A percentile compares a stretch with the other conserved stretches of the same genome.
phyloP scores from a whole-genome alignment of 2,797 vertebrate species.

The Rhabdomys pumilio region DNA sequence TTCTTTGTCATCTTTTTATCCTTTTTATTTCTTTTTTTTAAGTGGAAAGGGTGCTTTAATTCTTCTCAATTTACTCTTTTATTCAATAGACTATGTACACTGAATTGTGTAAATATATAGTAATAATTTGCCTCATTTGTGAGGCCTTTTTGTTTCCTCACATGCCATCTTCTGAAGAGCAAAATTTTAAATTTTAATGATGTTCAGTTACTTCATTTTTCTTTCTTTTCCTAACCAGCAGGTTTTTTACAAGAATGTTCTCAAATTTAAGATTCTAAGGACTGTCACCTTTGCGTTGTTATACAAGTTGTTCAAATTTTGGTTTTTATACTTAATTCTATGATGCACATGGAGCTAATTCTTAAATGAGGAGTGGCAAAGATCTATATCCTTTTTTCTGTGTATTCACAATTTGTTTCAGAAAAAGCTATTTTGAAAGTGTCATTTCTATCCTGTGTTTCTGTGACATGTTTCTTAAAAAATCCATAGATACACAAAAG shows the following conservation, averaged over 20 bases:
- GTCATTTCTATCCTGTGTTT: conserved; percentile 21
- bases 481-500: background rate
- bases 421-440: background rate
- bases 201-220: background rate
- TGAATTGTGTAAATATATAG: background rate
- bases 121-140: background rate
- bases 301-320: background rate
- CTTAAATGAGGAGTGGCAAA: background rate
- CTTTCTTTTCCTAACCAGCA: background rate
- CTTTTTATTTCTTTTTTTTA: background rate
- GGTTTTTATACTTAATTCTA: background rate
- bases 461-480: conserved; percentile 13
- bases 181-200: conserved; percentile 14
- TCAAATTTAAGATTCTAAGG: background rate
- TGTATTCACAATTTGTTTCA: conserved; percentile 2
- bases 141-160: background rate
- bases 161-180: background rate
- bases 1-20: no score
- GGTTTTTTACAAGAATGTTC: background rate
- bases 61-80: background rate
- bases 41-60: background rate
- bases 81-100: background rate
- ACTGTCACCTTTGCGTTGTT: background rate
- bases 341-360: background rate
- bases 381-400: background rate